Percentiles rank a stretch among this genome's conserved stretches.
phyloP scores from a whole-genome alignment of 2,797 vertebrate genomes.

The Dallia pectoralis region DNA sequence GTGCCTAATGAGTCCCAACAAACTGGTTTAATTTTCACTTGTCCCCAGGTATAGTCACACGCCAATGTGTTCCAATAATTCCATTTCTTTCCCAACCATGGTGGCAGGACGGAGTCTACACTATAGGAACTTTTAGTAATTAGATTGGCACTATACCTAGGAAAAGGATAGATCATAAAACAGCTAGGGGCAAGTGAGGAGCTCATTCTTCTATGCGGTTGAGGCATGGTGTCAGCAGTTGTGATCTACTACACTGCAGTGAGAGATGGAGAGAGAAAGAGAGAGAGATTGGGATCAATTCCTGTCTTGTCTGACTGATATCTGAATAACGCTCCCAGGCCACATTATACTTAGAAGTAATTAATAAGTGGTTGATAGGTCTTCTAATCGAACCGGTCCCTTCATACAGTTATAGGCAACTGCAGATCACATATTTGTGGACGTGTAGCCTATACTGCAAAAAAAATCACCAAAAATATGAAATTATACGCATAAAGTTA shows the following conservation, averaged over 20 bases:
- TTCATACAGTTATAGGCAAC: not conserved
- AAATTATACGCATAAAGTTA: not conserved
- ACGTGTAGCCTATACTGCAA: not conserved
- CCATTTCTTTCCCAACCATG: no score
- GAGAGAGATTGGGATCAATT: constrained; percentile 18
- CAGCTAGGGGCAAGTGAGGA: no score
- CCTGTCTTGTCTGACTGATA: constrained; percentile 2
- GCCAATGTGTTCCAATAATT: no score
- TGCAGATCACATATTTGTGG: not conserved
- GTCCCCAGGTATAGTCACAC: no score
- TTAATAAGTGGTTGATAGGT: no score
- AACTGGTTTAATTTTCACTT: no score
- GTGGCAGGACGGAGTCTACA: no score
- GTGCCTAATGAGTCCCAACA: no score
- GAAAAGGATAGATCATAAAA: no score
- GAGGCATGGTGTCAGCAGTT: constrained; percentile 61
- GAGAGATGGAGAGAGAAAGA: constrained; percentile 52
- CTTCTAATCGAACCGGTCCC: not conserved
- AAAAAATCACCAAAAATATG: not conserved
- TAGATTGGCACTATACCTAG: no score
- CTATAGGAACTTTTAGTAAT: no score
- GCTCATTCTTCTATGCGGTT: constrained; percentile 47
- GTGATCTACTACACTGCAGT: constrained; percentile 82
- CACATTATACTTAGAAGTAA: not conserved
- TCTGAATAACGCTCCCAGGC: constrained; percentile 4